Evolutionary conservation across 2,797 vertebrate genomes (phyloP), one percentile per base, ranked within the genome.

Genomic region (Danio kyathit): DNA sequence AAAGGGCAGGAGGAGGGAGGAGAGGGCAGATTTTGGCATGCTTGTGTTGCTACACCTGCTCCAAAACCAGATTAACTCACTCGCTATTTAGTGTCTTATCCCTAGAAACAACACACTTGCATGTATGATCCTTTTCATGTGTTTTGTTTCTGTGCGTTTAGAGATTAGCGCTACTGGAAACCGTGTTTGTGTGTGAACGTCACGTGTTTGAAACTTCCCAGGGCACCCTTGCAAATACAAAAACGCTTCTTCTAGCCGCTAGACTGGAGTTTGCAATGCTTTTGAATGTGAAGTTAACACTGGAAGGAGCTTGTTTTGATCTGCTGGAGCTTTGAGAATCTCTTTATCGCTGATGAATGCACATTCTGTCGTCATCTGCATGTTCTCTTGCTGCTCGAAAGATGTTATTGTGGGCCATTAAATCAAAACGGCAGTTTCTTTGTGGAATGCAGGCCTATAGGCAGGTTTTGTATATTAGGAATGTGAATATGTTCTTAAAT

Each of bases 31-130:
- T 76, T 79, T 74, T 52, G 49, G 41, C 76, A 60, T 78, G 46
- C 73, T 84, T 59, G 79, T 84, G 83, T 85, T 71, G 54, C 52
- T 83, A 82, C 85, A 88, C 84, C 86, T 86, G 88, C 86, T 89
- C 71, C 70, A 65, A 80, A 83, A 84, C 83, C 63, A 83, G 84
- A 87, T 87, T 87, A 88, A 63, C 54, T 54, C 74, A 65, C 70
- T 81, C 59, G 40, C 66, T 17, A 49, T 81, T 84, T 61, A 74
- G 8, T 19, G 73, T 56, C 74, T 65, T 19, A 44, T 76, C 77
- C 46, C 41, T 48, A 60, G 52, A 52, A 64, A 63, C 29, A 29
- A 29, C 70, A 52, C 14, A 51, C 74, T 17, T 78, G 71, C 54
- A 9, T 71, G 17, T 76, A 73, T 77, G 61, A 65, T 72, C 21